Evolutionary conservation across 1,140 invertebrate genomes (phyloP), one percentile per base, ranked within the genome.

Genomic region (Leptinotarsa texana): DNA sequence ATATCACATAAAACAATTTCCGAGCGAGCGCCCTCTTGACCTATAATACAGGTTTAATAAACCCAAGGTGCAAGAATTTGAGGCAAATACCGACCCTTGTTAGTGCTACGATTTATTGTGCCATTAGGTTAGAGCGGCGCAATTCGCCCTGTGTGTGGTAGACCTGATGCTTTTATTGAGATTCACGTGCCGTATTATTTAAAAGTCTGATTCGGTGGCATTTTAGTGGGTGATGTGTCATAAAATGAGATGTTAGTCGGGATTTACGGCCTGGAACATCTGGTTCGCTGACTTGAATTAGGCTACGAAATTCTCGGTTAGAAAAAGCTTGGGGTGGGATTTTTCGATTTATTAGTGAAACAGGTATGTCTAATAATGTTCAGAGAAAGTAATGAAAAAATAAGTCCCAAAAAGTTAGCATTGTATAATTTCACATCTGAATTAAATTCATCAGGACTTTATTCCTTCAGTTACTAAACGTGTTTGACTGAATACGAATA

Each of bases 121-220:
- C 51, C 51, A 57, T 57, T 57, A 57, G 51, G 51, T 57, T 57
- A 57, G 51, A 57, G 51, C 51, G 51, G 51, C 51, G 51, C 51
- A 57, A 57, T 57, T 57, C 51, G 13, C 51, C n/a, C 51, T 4
- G n/a, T 57, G 51, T 57, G 51, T 57, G 51, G 51, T 57, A 57
- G 51, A 57, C 51, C 51, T 57, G 51, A 57, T 57, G 51, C 51
- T 57, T 57, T 57, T 57, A 57, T 57, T 57, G 51, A 57, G 51
- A 57, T 57, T 57, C 51, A 57, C 51, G 51, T 57, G 51, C 51
- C 51, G 51, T 57, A 57, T 57, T 57, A 57, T 57, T 57, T 57
- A 57, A 57, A 57, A 57, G 51, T 57, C 51, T 57, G 51, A 57
- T 57, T 57, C 51, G 13, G 51, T 57, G 51, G 51, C 51, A 57